Evolutionary conservation across 1,140 invertebrate species (phyloP).

Genomic region (Drosophila sturtevanti): DNA sequence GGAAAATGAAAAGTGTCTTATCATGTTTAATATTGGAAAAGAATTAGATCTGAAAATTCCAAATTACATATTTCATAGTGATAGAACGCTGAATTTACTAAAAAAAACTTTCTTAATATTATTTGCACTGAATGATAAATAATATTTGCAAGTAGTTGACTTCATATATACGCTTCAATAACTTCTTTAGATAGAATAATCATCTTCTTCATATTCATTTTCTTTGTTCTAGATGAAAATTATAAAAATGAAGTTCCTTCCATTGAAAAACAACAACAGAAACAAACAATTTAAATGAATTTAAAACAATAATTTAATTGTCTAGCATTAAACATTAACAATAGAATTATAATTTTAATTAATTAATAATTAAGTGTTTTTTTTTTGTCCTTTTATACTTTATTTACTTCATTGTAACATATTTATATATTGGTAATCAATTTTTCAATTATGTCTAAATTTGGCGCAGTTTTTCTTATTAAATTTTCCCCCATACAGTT

Average conservation of each 20-base stretch:
- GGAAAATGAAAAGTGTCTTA: no score
- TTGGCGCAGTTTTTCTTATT: conserved; percentile 67
- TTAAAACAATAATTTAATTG: conserved; percentile 70
- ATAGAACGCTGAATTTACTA: no score
- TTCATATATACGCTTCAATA: background rate
- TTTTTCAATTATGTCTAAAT: conserved; percentile 63
- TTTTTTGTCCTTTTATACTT: conserved; percentile 29
- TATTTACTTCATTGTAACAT: conserved; percentile 48
- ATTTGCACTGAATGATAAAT: no score
- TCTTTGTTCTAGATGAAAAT: background rate
- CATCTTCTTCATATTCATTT: no score
- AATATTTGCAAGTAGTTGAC: no score
- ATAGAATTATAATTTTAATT: conserved; percentile 31
- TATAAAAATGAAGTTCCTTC: background rate
- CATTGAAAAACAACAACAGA: conserved; percentile 16
- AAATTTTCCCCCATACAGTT: conserved; percentile 47
- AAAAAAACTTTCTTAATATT: no score
- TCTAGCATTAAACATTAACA: conserved; percentile 64
- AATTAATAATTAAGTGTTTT: conserved; percentile 42
- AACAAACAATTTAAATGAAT: conserved; percentile 51
- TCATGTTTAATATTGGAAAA: no score
- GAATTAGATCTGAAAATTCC: no score
- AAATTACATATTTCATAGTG: no score
- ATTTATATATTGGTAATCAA: conserved; percentile 44
- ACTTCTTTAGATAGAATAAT: no score